Base-by-base conservation (phyloP, 1,140 invertebrate species). In the Tenebrio molitor region DNA sequence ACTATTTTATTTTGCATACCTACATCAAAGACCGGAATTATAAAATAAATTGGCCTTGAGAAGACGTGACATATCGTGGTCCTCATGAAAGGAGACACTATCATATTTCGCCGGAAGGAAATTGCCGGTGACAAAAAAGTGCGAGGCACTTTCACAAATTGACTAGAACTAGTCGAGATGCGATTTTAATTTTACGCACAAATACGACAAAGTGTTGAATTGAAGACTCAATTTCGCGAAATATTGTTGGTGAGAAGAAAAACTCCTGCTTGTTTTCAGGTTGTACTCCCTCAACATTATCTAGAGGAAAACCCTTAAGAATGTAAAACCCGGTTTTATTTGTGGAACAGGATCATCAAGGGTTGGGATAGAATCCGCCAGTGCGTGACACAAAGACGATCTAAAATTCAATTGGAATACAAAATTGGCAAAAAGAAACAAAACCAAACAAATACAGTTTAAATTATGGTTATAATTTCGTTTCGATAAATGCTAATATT, bases 291-390 rank as follows among this genome's bases (percentile, higher is more conserved):
- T 21, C 44, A 21, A n/a, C n/a, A n/a, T n/a, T 14, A 8, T 21
- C 15, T 10, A 21, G 16, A 17, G 10, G 19, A 50, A 19, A 50
- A 50, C 23, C 44, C 44, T 50, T 50, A 50, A 50, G 44, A 19
- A 50, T 50, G 23, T 50, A 50, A 50, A 50, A 50, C 44, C 29
- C 44, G 44, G 4, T 17, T 50, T 50, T 50, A 50, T 50, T 50
- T 19, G 44, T 21, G 17, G 19, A 50, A 50, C 44, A 50, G 23
- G 23, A 17, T 50, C 44, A 21, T 41, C 36, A 41, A 41, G 36
- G 3, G 12, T 21, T 19, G 44, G 17, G 44, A 8, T n/a, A 21
- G 16, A 50, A 21, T 19, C 19, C 44, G 44, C 16, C 17, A 17
- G 2, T 50, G 19, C 44, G 44, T 50, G 44, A 17, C 17, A 23